A percentile compares a stretch with the other conserved stretches of the same genome.
Evolutionary conservation across 2,888 invertebrate species (phyloP).

Genomic region (Cancer borealis): DNA sequence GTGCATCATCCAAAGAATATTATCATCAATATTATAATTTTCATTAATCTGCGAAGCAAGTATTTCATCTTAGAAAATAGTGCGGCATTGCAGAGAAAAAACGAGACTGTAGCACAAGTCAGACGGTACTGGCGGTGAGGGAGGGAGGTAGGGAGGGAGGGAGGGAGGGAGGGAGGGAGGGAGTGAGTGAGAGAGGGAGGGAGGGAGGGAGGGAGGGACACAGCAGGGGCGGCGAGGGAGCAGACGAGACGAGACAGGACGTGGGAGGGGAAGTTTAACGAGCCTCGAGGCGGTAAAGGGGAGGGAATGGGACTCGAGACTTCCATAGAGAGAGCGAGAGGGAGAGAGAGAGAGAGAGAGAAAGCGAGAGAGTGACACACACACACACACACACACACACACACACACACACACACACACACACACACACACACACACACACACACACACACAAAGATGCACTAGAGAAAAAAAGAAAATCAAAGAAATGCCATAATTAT

Average conservation of each 20-base stretch:
- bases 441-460: too few relatives aligned
- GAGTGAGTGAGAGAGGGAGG: background rate
- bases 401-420: too few relatives aligned
- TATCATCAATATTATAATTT: background rate
- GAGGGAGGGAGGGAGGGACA: background rate
- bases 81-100: background rate
- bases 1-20: background rate
- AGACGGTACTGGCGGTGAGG: background rate
- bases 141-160: background rate
- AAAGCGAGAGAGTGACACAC: constrained; percentile 15
- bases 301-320: background rate
- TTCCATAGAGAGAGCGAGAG: background rate
- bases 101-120: background rate
- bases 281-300: background rate
- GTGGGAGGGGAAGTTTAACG: background rate
- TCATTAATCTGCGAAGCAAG: background rate
- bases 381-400: background rate
- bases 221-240: background rate
- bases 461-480: too few relatives aligned
- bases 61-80: background rate
- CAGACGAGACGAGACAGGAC: background rate
- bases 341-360: background rate
- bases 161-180: background rate
- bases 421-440: too few relatives aligned
- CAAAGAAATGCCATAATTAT: too few relatives aligned